Evolutionary conservation across 2,113 vertebrate species (phyloP), one percentile per base, ranked within the genome.

Genomic region (Chrysemys picta): DNA sequence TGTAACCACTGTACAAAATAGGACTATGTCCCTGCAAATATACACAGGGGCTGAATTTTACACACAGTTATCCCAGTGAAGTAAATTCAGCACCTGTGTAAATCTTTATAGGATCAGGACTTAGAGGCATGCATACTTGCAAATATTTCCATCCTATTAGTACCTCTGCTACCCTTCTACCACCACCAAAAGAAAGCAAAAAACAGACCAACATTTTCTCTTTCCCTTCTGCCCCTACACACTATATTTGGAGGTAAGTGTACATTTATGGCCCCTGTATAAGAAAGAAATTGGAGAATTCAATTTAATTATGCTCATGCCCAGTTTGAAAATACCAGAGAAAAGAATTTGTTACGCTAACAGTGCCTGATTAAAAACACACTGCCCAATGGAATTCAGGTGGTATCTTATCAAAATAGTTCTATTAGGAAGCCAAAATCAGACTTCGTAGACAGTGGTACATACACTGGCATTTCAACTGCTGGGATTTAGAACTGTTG

Each of bases 381-480:
- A 7, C 53, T 92, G 25, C 42, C 79, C 90, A 11, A 92, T 89
- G 53, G 86, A 82, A 57, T 91, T 91, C 5, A 27, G 80, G 84
- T 59, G 80, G 21, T 56, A 45, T 84, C 89, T 94, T 91, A 17
- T 94, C 31, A 42, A 87, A 81, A 88, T 31, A 79, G 53, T 50
- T 84, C 27, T 82, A n/a, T 88, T 89, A 54, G 1, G 2, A 88
- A 87, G 53, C 52, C 88, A 84, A 83, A 90, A 82, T 62, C 54
- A 62, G 75, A 78, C 54, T 53, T 94, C 82, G 52, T 45, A 87
- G 89, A 27, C 59, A 93, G 80, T 93, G 82, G 54, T 91, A 62
- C 21, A 9, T 0, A 0, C 62, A 5, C 62, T 84, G 57, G 52
- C 90, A 2, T 0, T 53, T 96, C 45, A 69, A 16, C 16, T 69